Conservation (phyloP, 2,888 invertebrate species). For the Timema cristinae region DNA sequence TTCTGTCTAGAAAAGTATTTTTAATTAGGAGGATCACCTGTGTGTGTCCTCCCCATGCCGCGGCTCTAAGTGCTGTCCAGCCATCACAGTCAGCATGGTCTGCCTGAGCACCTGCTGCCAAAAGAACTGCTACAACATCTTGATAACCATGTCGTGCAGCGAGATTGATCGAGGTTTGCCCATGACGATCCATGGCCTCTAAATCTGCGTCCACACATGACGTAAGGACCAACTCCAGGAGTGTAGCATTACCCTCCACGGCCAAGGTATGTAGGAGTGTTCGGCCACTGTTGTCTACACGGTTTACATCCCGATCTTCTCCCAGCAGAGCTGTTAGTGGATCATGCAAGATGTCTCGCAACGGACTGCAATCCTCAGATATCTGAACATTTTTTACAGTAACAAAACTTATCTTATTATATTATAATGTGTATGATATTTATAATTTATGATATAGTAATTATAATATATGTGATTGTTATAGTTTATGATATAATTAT, state of each 20-base stretch:
- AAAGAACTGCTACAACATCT: constrained; percentile 62
- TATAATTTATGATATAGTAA: no score
- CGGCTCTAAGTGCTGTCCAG: constrained; percentile 87
- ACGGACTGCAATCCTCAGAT: constrained; percentile 23
- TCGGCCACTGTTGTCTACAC: constrained; percentile 56
- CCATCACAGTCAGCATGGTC: constrained; percentile 80
- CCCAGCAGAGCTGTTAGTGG: constrained; percentile 45
- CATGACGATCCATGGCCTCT: constrained; percentile 67
- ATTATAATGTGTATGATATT: no score
- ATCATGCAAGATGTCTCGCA: constrained; percentile 40
- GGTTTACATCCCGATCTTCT: constrained; percentile 49
- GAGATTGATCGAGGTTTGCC: constrained; percentile 81
- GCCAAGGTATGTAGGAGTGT: constrained; percentile 72
- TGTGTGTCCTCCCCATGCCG: constrained; percentile 94
- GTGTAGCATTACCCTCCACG: constrained; percentile 67
- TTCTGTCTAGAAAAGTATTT: not conserved
- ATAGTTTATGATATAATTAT: no score
- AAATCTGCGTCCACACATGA: constrained; percentile 55
- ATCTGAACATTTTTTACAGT: constrained; percentile 12
- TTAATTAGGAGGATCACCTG: constrained; percentile 55
- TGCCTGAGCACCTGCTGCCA: constrained; percentile 62
- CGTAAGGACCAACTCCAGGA: constrained; percentile 60
- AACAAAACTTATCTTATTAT: no score
- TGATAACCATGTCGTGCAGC: constrained; percentile 76
- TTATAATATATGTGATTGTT: no score